These are phyloP conservation scores for Alexandromys fortis DNA, from an alignment of 2,113 vertebrate species.

Conservation along the genomic window DNA sequence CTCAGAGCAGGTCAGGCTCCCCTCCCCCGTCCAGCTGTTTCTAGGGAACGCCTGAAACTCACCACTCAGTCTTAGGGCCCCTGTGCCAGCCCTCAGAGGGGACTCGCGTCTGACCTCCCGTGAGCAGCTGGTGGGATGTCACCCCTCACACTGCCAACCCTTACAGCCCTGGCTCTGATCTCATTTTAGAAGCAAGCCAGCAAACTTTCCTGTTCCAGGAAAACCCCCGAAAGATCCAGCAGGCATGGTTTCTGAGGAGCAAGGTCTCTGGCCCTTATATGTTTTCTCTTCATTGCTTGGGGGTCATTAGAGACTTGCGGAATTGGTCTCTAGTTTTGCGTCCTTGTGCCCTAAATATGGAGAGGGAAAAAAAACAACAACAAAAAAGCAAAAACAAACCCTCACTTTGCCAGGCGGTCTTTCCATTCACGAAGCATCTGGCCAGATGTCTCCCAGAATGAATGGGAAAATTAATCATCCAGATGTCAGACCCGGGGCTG, in stretches of 20 bases:
- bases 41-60: not conserved
- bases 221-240: not conserved
- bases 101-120: not conserved
- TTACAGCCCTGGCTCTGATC: not conserved
- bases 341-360: not conserved
- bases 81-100: not conserved
- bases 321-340: not conserved
- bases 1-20: not conserved
- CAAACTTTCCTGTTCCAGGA: not conserved
- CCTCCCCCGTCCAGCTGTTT: not conserved
- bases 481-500: not conserved
- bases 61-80: not conserved
- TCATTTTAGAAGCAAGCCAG: not conserved
- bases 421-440: not conserved
- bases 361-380: not conserved
- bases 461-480: not conserved
- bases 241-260: not conserved
- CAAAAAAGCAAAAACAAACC: not conserved
- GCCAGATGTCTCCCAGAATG: constrained; percentile 40
- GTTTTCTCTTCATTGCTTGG: not conserved
- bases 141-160: not conserved
- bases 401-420: not conserved
- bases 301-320: not conserved
- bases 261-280: not conserved
- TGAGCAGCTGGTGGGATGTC: not conserved